These are phyloP conservation scores for Morpho achilles DNA, from an alignment of 2,888 invertebrate genomes.

Conservation along the genomic window DNA sequence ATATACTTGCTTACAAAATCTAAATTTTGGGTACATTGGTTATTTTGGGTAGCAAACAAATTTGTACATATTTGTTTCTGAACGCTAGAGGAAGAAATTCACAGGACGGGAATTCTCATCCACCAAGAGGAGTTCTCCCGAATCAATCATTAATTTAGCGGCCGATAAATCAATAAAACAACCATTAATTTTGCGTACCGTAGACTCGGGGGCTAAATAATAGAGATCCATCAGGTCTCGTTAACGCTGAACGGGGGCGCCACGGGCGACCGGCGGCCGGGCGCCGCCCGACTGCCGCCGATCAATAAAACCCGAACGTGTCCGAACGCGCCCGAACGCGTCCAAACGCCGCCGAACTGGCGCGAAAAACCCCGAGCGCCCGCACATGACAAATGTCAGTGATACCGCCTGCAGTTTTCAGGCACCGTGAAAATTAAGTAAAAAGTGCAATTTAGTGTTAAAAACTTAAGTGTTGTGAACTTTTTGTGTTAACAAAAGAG, in stretches of 20 bases:
- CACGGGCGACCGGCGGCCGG: conserved; percentile 67
- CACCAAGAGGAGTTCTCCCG: conserved; percentile 30
- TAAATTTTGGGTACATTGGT: no score
- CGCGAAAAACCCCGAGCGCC: conserved; percentile 37
- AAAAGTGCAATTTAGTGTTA: conserved; percentile 40
- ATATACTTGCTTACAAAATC: no score
- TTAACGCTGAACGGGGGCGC: conserved; percentile 67
- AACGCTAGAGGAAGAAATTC: no score
- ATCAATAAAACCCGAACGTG: conserved; percentile 58
- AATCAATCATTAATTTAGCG: conserved; percentile 68
- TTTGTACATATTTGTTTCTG: no score
- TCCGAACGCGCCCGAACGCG: conserved; percentile 35
- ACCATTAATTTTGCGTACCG: conserved; percentile 69
- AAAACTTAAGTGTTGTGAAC: conserved; percentile 40
- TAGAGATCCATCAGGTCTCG: conserved; percentile 72
- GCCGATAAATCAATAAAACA: conserved; percentile 73
- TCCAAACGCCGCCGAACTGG: conserved; percentile 28
- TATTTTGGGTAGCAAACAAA: no score
- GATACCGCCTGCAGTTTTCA: conserved; percentile 66
- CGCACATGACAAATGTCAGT: conserved; percentile 73
- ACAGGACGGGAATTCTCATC: no score
- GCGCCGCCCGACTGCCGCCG: conserved; percentile 51
- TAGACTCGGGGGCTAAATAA: conserved; percentile 70
- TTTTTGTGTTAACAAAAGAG: conserved; percentile 37
- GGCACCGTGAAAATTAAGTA: conserved; percentile 58